Percentiles rank a stretch among this genome's conserved stretches.
These are phyloP conservation scores for Nyctereutes procyonoides DNA, from an alignment of 2,113 vertebrate species.

Conservation along the genomic window DNA sequence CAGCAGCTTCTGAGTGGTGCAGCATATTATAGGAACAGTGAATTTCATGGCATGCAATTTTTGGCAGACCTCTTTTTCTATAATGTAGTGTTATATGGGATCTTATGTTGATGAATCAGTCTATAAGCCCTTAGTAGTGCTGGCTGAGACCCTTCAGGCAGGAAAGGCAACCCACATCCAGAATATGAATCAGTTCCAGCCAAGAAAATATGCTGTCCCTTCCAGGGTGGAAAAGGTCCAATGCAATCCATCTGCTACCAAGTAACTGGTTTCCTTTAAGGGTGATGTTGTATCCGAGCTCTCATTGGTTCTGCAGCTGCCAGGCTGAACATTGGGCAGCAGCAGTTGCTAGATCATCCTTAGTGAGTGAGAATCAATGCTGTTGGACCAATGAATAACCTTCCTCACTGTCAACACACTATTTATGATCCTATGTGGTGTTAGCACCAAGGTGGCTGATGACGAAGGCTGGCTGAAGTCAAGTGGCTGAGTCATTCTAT, in stretches of 20 bases:
- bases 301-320: background rate
- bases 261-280: background rate
- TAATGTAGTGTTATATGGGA: background rate
- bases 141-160: background rate
- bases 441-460: background rate
- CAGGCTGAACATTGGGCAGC: background rate
- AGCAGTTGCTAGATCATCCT: background rate
- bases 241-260: background rate
- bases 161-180: background rate
- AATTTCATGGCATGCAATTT: background rate
- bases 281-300: background rate
- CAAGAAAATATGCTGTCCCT: background rate
- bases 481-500: background rate
- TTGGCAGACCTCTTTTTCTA: background rate
- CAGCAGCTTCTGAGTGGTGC: background rate
- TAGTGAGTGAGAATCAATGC: background rate
- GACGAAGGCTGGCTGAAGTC: background rate
- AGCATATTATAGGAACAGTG: background rate
- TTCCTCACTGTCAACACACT: background rate
- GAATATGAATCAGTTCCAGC: background rate
- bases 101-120: background rate
- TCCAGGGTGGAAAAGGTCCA: background rate
- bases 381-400: background rate
- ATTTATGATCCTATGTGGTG: background rate
- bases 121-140: background rate